Evolutionary conservation across 2,888 invertebrate species (phyloP).

Genomic region (Molorchus minor): DNA sequence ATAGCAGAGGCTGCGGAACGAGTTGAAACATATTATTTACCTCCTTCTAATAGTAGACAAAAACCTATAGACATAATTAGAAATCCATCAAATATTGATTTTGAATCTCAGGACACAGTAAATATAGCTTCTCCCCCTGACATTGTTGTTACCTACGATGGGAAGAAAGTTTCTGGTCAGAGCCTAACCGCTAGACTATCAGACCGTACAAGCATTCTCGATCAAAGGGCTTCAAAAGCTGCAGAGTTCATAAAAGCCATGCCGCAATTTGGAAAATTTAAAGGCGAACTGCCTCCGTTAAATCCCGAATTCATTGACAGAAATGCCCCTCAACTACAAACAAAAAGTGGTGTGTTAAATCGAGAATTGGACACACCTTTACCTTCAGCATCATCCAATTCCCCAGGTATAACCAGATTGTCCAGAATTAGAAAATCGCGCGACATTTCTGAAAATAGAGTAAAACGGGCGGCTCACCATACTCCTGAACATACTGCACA

Average conservation of each 20-base stretch:
- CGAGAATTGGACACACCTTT: conserved; percentile 56
- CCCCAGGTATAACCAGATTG: conserved; percentile 59
- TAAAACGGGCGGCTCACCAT: conserved; percentile 55
- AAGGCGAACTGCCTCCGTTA: conserved; percentile 76
- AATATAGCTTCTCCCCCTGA: conserved; percentile 60
- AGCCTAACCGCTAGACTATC: conserved; percentile 64
- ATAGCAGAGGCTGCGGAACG: conserved; percentile 77
- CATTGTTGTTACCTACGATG: conserved; percentile 78
- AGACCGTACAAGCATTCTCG: conserved; percentile 47
- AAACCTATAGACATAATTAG: conserved; percentile 44
- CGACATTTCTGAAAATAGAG: conserved; percentile 29
- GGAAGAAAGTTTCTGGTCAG: conserved; percentile 76
- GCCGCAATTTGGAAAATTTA: conserved; percentile 80
- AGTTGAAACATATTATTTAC: conserved; percentile 77
- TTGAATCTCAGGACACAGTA: conserved; percentile 54
- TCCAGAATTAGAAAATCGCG: conserved; percentile 56
- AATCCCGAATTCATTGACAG: conserved; percentile 60
- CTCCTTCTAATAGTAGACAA: conserved; percentile 69
- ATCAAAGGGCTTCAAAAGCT: conserved; percentile 63
- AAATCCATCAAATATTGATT: conserved; percentile 62
- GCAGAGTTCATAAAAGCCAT: conserved; percentile 70
- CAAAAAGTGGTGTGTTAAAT: conserved; percentile 45
- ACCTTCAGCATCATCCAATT: conserved; percentile 33
- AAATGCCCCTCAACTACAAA: conserved; percentile 35
- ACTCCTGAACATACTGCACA: conserved; percentile 52